Evolutionary conservation across 2,113 vertebrate genomes (phyloP).

Genomic region (Aspidoscelis tigris): DNA sequence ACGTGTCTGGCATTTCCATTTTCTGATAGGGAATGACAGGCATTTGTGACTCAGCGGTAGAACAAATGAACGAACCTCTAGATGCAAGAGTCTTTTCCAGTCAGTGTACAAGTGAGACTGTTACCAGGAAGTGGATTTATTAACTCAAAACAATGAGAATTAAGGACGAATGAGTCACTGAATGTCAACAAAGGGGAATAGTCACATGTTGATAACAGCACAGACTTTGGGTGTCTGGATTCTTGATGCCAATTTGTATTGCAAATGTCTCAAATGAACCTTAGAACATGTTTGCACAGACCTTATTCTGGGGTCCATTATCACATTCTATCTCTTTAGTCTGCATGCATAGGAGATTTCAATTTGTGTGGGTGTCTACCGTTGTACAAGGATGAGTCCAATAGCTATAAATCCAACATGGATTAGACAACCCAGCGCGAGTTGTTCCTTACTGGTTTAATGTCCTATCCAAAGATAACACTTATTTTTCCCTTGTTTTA

Average conservation of each 20-base stretch:
- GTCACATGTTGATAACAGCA: constrained; percentile 1
- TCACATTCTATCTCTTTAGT: neutral
- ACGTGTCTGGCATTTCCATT: neutral
- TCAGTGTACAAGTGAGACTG: neutral
- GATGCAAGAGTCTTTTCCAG: neutral
- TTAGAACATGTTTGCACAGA: neutral
- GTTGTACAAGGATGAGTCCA: neutral
- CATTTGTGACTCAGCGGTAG: neutral
- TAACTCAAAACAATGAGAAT: neutral
- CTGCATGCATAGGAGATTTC: neutral
- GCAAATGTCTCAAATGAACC: neutral
- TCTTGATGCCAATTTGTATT: neutral
- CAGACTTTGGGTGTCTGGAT: constrained; percentile 16
- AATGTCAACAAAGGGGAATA: neutral
- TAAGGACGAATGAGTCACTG: neutral
- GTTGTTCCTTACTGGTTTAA: constrained; percentile 1
- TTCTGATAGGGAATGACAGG: neutral
- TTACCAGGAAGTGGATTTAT: neutral
- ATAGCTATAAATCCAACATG: neutral
- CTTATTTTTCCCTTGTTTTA: constrained; percentile 49
- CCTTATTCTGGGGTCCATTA: neutral
- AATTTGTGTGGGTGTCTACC: neutral
- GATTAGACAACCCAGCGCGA: neutral
- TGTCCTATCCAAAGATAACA: constrained; percentile 21
- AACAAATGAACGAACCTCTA: neutral